Evolutionary conservation across 2,113 vertebrate genomes (phyloP).

Genomic region (Hippocampus comes): DNA sequence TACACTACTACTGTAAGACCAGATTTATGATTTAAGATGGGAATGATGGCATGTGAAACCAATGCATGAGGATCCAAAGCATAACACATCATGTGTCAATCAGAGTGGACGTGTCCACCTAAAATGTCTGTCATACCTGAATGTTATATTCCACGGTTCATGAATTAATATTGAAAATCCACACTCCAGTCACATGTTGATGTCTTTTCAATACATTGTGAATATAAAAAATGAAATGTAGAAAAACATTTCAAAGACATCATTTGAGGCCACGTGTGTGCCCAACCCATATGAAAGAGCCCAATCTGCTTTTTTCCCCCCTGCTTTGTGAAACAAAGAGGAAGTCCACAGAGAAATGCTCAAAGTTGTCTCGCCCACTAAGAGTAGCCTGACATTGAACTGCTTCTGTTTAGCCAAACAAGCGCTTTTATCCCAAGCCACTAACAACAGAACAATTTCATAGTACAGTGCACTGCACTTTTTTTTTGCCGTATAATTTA

Average conservation of each 20-base stretch:
- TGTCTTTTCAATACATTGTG: not conserved
- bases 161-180: not conserved
- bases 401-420: slow-evolving; percentile 46
- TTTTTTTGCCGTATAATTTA: slow-evolving; percentile 28
- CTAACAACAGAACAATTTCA: slow-evolving; percentile 44
- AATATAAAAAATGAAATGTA: not conserved
- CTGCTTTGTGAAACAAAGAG: slow-evolving; percentile 24
- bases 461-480: slow-evolving; percentile 24
- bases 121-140: not conserved
- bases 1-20: too few species aligned
- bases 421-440: slow-evolving; percentile 45
- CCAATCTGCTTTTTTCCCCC: not conserved
- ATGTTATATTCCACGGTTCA: not conserved
- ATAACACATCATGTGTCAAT: not conserved
- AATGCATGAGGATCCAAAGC: too few species aligned
- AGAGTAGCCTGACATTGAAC: slow-evolving; percentile 27
- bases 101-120: not conserved
- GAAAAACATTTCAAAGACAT: not conserved
- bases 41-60: not conserved
- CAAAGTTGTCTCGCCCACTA: slow-evolving; percentile 44
- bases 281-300: not conserved
- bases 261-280: not conserved
- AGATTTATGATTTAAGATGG: too few species aligned
- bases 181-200: not conserved
- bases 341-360: slow-evolving; percentile 49